Base-by-base conservation (phyloP, 2,113 vertebrate species). In the Semnopithecus entellus region DNA sequence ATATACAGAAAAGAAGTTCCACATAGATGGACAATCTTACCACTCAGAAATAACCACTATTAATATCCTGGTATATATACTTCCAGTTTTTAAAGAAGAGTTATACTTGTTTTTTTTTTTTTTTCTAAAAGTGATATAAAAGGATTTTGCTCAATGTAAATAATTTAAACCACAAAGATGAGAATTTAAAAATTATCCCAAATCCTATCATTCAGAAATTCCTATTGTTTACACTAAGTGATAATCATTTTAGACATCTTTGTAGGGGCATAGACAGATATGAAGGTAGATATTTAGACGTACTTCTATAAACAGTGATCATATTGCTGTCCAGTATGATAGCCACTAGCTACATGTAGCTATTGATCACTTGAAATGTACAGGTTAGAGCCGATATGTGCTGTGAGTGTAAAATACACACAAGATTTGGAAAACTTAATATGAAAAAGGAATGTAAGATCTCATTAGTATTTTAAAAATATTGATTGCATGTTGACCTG, bases 11-110 rank as follows among this genome's bases (percentile, higher is more conserved):
- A 84, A 90, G 50, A 93, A 73, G 76, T 68, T 70, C 79, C 52
- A 0, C 38, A 50, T 68, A 5, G 9, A 38, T 45, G 22, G 70
- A n/a, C n/a, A 27, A 22, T 79, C 43, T 92, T 66, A 78, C 52
- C 43, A 45, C 32, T 57, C 82, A 75, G 61, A 76, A 94, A 45
- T 92, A 81, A 16, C 48, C 22, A 7, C n/a, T 18, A 11, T 82
- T 68, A 61, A 76, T 85, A 84, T 73, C 45, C 50, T 38, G 30
- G 43, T 3, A 50, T 82, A 20, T 20, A 81, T 66, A 59, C 8
- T 76, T 57, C 35, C 25, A 68, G n/a, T 57, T 88, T 96, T 90
- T 35, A 70, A 95, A 64, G 38, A 86, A 66, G 38, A 91, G 13
- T 79, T 23, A 50, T 23, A 50, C 1, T 89, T 35, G 50, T 12